Evolutionary conservation across 1,140 invertebrate species (phyloP).

Genomic region (Phenacoccus solenopsis): DNA sequence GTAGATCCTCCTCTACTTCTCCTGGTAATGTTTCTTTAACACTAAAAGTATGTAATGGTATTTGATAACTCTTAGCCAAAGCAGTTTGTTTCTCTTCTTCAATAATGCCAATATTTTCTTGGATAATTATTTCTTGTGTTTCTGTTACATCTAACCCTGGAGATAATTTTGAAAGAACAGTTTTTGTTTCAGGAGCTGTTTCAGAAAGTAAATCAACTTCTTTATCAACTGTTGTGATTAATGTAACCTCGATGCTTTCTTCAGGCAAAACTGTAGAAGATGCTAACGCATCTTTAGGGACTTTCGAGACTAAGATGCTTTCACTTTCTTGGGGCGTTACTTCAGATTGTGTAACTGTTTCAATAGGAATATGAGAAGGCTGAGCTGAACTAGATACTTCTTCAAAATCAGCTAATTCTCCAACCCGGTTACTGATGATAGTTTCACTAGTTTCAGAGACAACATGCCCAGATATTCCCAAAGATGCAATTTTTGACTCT

Average conservation of each 20-base stretch:
- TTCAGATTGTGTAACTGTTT: background rate
- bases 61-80: slow-evolving; percentile 28
- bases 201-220: slow-evolving; percentile 20
- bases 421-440: background rate
- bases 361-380: background rate
- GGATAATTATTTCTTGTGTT: background rate
- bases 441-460: background rate
- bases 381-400: background rate
- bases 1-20: slow-evolving; percentile 25
- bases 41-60: slow-evolving; percentile 24
- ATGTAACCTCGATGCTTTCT: slow-evolving; percentile 26
- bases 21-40: slow-evolving; percentile 23
- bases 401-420: background rate
- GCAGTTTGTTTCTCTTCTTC: slow-evolving; percentile 28
- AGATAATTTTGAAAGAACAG: slow-evolving; percentile 16
- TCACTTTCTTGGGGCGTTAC: background rate
- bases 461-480: background rate
- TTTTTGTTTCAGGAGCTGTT: slow-evolving; percentile 19
- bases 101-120: slow-evolving; percentile 23
- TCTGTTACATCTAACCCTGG: background rate
- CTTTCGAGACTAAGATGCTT: background rate
- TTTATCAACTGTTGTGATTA: slow-evolving; percentile 26
- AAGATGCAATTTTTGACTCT: background rate
- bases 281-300: slow-evolving; percentile 23
- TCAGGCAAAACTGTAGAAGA: slow-evolving; percentile 30